Conservation (phyloP, 2,888 invertebrate genomes). For the Heteromurus nitidus region DNA sequence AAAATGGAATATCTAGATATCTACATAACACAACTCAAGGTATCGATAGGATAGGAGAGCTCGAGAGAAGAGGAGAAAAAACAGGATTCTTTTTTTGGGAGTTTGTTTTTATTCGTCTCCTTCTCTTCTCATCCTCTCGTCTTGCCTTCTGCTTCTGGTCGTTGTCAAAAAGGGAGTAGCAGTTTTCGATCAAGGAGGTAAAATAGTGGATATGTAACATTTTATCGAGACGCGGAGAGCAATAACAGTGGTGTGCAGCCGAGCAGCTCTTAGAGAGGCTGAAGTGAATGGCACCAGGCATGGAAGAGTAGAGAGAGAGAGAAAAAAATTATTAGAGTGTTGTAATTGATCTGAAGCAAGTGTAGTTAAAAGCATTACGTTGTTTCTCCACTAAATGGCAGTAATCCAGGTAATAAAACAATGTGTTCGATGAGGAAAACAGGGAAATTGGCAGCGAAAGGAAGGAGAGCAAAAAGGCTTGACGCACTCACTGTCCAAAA, state of each 20-base stretch:
- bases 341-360: constrained; percentile 65
- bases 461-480: constrained; percentile 3
- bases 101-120: neutral
- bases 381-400: constrained; percentile 63
- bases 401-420: constrained; percentile 66
- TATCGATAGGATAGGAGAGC: no score
- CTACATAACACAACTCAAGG: no score
- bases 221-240: neutral
- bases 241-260: neutral
- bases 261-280: no score
- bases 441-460: constrained; percentile 47
- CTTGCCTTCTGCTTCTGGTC: neutral
- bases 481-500: constrained; percentile 22
- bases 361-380: constrained; percentile 66
- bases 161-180: constrained; percentile 10
- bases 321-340: constrained; percentile 41
- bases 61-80: neutral
- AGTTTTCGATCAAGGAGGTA: neutral
- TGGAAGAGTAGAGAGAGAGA: neutral
- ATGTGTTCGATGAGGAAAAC: constrained; percentile 51
- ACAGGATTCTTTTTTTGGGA: constrained; percentile 8
- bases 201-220: neutral
- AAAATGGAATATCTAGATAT: no score
- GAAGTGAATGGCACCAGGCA: neutral
- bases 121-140: neutral